These are phyloP conservation scores for Thecophora atra DNA, from an alignment of 2,888 invertebrate species.

Conservation along the genomic window DNA sequence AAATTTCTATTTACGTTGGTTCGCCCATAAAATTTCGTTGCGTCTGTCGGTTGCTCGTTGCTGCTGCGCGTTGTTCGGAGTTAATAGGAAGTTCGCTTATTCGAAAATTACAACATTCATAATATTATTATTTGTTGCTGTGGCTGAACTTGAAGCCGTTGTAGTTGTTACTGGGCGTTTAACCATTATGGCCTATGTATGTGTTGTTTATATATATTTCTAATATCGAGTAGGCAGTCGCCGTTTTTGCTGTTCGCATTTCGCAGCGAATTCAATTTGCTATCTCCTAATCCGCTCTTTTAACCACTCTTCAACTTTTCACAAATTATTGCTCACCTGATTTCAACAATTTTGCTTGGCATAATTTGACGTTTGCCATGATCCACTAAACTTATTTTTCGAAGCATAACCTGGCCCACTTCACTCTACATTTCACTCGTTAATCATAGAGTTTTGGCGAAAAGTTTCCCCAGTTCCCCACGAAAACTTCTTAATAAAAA, in stretches of 20 bases:
- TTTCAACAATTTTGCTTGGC: conserved; percentile 19
- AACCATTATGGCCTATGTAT: conserved; percentile 37
- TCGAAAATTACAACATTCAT: conserved; percentile 43
- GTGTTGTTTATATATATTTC: conserved; percentile 24
- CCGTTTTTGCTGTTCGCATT: neutral
- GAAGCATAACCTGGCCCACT: conserved; percentile 25
- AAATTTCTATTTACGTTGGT: conserved; percentile 35
- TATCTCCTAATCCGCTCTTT: neutral
- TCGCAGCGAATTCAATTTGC: conserved; percentile 22
- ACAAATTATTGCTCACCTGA: conserved; percentile 15
- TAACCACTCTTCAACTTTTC: conserved; percentile 5
- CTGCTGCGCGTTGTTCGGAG: conserved; percentile 19
- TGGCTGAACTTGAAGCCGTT: conserved; percentile 6
- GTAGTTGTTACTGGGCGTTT: conserved; percentile 40
- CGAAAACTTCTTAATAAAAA: conserved; percentile 21
- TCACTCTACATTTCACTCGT: conserved; percentile 14
- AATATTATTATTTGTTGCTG: conserved; percentile 11
- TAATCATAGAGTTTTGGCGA: conserved; percentile 24
- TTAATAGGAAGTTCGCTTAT: conserved; percentile 45
- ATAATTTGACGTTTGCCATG: conserved; percentile 30
- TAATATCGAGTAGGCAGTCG: conserved; percentile 38
- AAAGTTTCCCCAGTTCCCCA: conserved; percentile 22
- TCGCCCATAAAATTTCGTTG: conserved; percentile 40
- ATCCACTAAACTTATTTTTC: conserved; percentile 26
- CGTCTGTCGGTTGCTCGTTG: neutral